Evolutionary conservation across 2,888 invertebrate genomes (phyloP), one percentile per base, ranked within the genome.

Genomic region (Malthinus seriepunctatus): DNA sequence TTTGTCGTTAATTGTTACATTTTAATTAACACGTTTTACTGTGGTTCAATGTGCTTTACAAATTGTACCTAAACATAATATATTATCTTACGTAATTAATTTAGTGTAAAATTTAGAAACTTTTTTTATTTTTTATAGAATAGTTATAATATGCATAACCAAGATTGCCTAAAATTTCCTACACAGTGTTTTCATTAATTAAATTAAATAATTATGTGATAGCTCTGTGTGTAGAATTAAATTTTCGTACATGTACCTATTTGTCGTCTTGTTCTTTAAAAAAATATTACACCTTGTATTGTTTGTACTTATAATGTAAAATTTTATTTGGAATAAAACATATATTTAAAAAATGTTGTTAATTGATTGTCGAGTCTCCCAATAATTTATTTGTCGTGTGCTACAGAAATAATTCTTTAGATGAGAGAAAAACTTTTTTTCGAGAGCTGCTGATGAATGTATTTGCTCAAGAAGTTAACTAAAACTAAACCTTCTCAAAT

Each of bases 111-210:
- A 11, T 32, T 47, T 37, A 55, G 31, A 11, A n/a, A 33, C 14
- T 37, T 51, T 45, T 51, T 51, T 51, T 46, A 51, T 45, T 51
- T 56, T 56, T 56, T 51, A 56, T 56, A 56, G 51, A 51, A 46
- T 51, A 51, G 51, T 38, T 51, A 51, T 33, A 37, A 56, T 38
- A 38, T 42, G 56, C 56, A 51, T 56, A 56, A 47, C 56, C 56
- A 31, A 51, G 34, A 56, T 56, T 56, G 56, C 56, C 56, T 56
- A 39, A 54, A 47, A 32, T 47, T 33, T 12, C 32, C 14, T 31
- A 33, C 32, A 32, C 47, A 33, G 11, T 11, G 32, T 47, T 47
- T 32, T 47, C 32, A 11, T 12, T 32, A 11, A 32, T 12, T 39
- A 39, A 15, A 39, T 9, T 39, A 39, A 39, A n/a, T 5, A 23